These are phyloP conservation scores for Bhutanitis thaidina DNA, from an alignment of 2,888 invertebrate genomes.

Conservation along the genomic window DNA sequence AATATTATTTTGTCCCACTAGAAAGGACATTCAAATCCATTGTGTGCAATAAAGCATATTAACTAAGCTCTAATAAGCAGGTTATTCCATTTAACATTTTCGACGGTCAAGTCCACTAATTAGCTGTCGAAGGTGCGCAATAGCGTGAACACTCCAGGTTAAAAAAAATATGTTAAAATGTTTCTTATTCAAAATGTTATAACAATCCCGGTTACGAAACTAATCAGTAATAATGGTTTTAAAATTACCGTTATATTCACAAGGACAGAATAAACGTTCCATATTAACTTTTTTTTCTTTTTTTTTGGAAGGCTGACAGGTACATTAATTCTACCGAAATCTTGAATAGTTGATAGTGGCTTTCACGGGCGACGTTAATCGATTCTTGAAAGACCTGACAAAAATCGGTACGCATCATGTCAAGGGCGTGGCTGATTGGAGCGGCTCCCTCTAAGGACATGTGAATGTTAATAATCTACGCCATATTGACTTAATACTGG, in stretches of 20 bases:
- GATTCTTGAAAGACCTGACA: constrained; percentile 23
- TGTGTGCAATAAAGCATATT: too few relatives aligned
- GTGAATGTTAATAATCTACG: constrained; percentile 1
- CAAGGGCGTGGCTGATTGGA: constrained; percentile 23
- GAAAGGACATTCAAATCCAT: too few relatives aligned
- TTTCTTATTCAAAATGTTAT: too few relatives aligned
- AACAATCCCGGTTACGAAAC: too few relatives aligned
- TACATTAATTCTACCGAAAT: constrained; percentile 6
- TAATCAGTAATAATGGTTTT: not conserved
- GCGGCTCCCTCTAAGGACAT: not conserved
- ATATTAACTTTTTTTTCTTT: not conserved
- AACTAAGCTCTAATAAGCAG: too few relatives aligned
- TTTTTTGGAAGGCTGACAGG: constrained; percentile 2
- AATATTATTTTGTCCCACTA: too few relatives aligned
- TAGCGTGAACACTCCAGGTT: too few relatives aligned
- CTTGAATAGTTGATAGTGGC: constrained; percentile 13
- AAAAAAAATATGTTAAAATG: too few relatives aligned
- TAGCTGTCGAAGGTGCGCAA: too few relatives aligned
- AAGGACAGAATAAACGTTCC: not conserved
- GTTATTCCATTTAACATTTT: too few relatives aligned
- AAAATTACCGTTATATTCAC: not conserved
- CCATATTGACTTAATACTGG: too few relatives aligned
- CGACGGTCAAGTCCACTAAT: too few relatives aligned
- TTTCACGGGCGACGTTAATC: constrained; percentile 16
- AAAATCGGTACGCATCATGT: constrained; percentile 23